These are phyloP conservation scores for Melieria omissa DNA, from an alignment of 2,888 invertebrate genomes.

Conservation along the genomic window DNA sequence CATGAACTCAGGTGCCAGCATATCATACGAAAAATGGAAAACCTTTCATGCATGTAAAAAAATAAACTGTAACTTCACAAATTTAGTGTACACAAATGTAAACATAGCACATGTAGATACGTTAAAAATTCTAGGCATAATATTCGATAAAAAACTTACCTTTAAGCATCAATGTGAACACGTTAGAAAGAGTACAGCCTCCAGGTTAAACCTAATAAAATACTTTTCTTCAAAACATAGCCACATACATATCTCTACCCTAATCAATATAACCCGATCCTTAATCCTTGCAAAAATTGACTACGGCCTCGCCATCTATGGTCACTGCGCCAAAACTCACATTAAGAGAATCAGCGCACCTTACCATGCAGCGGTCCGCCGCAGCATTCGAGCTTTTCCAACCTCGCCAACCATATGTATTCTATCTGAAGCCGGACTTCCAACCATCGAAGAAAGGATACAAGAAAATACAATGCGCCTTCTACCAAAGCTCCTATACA, in stretches of 20 bases:
- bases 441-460: background rate
- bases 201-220: constrained; percentile 25
- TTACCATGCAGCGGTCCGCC: constrained; percentile 16
- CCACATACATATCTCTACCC: constrained; percentile 3
- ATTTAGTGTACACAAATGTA: background rate
- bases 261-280: constrained; percentile 15
- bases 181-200: constrained; percentile 8
- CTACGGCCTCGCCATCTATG: constrained; percentile 16
- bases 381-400: constrained; percentile 14
- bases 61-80: background rate
- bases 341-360: constrained; percentile 15
- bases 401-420: constrained; percentile 1
- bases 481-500: background rate
- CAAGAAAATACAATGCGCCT: background rate
- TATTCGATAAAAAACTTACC: constrained; percentile 14
- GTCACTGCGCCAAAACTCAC: constrained; percentile 11
- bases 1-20: background rate
- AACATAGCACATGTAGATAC: background rate
- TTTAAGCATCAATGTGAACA: constrained; percentile 18
- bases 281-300: constrained; percentile 20
- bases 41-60: constrained; percentile 1
- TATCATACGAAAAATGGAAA: background rate
- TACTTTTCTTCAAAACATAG: constrained; percentile 23
- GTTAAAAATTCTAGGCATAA: constrained; percentile 6
- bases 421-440: constrained; percentile 11